phyloP scores from a whole-genome alignment of 2,797 vertebrate genomes.

The Iguana delicatissima region DNA sequence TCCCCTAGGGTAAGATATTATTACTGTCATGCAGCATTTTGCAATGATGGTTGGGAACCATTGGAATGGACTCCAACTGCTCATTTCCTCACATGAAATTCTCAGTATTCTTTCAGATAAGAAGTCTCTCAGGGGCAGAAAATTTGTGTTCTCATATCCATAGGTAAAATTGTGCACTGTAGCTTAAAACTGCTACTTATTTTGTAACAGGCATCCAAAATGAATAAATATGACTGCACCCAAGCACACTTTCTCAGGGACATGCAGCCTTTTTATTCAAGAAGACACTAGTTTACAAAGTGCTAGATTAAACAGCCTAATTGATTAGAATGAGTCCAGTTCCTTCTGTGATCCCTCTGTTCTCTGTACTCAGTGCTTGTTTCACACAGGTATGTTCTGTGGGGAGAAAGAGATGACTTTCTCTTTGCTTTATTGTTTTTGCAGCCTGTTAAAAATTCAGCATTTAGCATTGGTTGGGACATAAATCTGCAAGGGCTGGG shows the following conservation, averaged over 20 bases:
- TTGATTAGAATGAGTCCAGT: neutral
- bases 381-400: neutral
- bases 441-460: too few species aligned
- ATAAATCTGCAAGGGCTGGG: too few species aligned
- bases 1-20: neutral
- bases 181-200: neutral
- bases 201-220: neutral
- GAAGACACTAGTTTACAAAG: neutral
- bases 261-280: neutral
- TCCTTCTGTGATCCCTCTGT: neutral
- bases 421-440: neutral
- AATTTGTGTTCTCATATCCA: neutral
- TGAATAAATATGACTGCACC: neutral
- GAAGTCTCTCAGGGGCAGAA: neutral
- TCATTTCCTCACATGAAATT: too few species aligned
- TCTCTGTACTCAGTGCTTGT: neutral
- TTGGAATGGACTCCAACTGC: neutral
- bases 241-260: neutral
- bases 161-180: neutral
- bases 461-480: too few species aligned
- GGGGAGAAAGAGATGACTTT: neutral
- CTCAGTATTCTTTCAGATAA: neutral
- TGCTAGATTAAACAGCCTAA: too few species aligned
- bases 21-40: neutral
- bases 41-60: neutral